Evolutionary conservation across 2,113 vertebrate species (phyloP).

Genomic region (human (Homo sapiens)): DNA sequence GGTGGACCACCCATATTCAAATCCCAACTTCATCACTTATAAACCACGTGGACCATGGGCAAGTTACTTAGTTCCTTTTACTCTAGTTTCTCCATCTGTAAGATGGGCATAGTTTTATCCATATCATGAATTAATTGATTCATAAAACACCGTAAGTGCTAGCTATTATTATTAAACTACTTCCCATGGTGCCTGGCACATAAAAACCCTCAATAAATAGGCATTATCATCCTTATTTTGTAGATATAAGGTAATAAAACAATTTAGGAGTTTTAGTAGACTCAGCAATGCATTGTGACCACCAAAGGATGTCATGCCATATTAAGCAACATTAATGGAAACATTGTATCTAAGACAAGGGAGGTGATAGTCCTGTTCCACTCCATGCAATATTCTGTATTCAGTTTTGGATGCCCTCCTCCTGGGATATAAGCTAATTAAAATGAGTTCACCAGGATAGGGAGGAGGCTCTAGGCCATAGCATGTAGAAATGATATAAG

Average conservation of each 20-base stretch:
- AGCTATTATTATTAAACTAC: neutral
- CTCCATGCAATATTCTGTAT: neutral
- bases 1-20: neutral
- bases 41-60: neutral
- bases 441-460: neutral
- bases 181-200: neutral
- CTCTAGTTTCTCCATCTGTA: neutral
- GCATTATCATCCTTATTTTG: neutral
- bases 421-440: neutral
- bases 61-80: neutral
- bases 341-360: neutral
- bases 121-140: neutral
- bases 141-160: constrained; percentile 1
- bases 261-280: neutral
- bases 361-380: neutral
- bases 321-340: neutral
- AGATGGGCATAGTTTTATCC: neutral
- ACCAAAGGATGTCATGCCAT: neutral
- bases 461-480: neutral
- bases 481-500: neutral
- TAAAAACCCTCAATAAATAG: neutral
- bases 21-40: neutral
- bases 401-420: neutral
- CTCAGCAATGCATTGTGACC: neutral
- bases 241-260: neutral